Percentiles rank a stretch among this genome's conserved stretches.
phyloP scores from a whole-genome alignment of 2,888 invertebrate genomes.

The Allacma fusca region DNA sequence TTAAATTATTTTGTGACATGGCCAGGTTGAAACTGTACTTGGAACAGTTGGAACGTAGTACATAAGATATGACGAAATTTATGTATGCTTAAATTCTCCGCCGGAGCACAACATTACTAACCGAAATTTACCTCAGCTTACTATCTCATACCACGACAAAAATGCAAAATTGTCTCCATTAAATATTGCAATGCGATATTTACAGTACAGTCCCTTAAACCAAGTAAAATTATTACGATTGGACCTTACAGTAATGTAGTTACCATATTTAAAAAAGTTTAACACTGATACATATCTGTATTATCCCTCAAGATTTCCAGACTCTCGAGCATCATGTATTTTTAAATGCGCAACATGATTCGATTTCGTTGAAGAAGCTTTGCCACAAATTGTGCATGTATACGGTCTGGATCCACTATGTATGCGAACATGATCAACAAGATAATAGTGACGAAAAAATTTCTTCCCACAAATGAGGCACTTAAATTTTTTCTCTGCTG shows the following conservation, averaged over 20 bases:
- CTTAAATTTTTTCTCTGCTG: constrained; percentile 78
- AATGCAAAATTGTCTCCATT: too few relatives aligned
- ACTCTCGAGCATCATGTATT: constrained; percentile 88
- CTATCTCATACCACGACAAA: too few relatives aligned
- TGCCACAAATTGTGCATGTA: constrained; percentile 86
- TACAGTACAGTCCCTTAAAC: too few relatives aligned
- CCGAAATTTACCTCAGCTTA: too few relatives aligned
- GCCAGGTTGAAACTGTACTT: not conserved
- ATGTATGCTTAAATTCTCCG: too few relatives aligned
- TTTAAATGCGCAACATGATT: constrained; percentile 90
- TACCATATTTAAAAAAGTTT: not conserved
- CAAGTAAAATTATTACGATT: too few relatives aligned
- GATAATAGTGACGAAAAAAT: constrained; percentile 86
- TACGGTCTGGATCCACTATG: constrained; percentile 84
- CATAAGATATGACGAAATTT: too few relatives aligned
- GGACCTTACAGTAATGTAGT: too few relatives aligned
- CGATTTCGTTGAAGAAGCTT: constrained; percentile 86
- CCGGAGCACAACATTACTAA: too few relatives aligned
- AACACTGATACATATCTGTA: not conserved
- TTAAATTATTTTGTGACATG: constrained; percentile 9
- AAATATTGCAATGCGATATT: too few relatives aligned
- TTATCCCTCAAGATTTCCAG: constrained; percentile 82
- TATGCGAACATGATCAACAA: constrained; percentile 85
- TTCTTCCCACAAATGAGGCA: constrained; percentile 82
- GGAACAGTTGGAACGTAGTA: too few relatives aligned